Evolutionary conservation across 2,888 invertebrate species (phyloP).

Genomic region (Sesia bembeciformis): DNA sequence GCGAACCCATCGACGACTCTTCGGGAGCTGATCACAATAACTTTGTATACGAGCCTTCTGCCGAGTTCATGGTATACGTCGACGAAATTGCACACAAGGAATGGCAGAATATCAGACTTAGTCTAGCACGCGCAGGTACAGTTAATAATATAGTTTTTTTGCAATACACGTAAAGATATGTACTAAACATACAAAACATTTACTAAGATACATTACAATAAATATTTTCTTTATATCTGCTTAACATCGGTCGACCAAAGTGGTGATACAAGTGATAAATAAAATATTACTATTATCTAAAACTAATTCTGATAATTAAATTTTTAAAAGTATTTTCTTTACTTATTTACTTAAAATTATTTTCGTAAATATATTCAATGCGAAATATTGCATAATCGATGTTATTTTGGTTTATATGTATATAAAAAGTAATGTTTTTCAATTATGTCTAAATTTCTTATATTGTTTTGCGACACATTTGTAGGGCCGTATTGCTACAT

Average conservation of each 20-base stretch:
- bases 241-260: no score
- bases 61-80: conserved; percentile 51
- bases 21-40: conserved; percentile 3
- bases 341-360: not conserved
- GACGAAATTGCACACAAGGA: conserved; percentile 62
- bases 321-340: no score
- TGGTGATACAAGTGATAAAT: no score
- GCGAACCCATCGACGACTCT: conserved; percentile 8
- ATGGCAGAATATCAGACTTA: conserved; percentile 55
- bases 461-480: conserved; percentile 10
- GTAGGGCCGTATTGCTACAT: no score
- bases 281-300: no score
- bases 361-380: not conserved
- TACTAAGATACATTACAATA: no score
- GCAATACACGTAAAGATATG: no score
- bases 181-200: no score
- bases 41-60: conserved; percentile 33
- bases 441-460: no score
- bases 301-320: no score
- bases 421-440: no score
- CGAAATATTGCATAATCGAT: not conserved
- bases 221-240: no score
- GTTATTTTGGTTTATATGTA: not conserved
- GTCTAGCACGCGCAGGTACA: conserved; percentile 47
- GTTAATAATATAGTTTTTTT: not conserved